Evolutionary conservation across 1,140 invertebrate genomes (phyloP).

Genomic region (Cephus cinctus): DNA sequence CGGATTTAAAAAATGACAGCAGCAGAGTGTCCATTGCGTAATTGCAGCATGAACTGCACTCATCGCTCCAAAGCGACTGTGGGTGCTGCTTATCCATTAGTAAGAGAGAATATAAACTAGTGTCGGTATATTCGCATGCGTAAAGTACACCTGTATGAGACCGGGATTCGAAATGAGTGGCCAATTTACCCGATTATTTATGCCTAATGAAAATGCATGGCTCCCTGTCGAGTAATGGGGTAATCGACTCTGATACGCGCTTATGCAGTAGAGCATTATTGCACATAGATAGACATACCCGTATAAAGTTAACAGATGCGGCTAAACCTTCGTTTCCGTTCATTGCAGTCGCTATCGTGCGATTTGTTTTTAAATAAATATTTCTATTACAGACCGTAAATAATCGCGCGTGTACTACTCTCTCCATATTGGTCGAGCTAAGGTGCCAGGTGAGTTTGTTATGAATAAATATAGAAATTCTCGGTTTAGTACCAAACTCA

Average conservation of each 20-base stretch:
- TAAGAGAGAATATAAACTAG: slow-evolving; percentile 6
- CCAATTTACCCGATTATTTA: slow-evolving; percentile 31
- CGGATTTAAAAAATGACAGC: too few species aligned
- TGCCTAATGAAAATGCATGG: slow-evolving; percentile 31
- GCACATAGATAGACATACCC: too few species aligned
- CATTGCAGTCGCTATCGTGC: not conserved
- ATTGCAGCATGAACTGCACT: slow-evolving; percentile 11
- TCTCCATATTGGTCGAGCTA: too few species aligned
- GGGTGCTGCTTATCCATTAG: slow-evolving; percentile 13
- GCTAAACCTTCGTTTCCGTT: not conserved
- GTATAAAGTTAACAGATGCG: too few species aligned
- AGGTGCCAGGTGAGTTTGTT: too few species aligned
- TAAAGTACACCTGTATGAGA: not conserved
- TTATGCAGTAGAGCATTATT: slow-evolving; percentile 1
- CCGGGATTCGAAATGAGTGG: slow-evolving; percentile 5
- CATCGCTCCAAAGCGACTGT: slow-evolving; percentile 13
- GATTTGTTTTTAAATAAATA: too few species aligned
- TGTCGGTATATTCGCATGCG: slow-evolving; percentile 1
- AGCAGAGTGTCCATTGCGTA: too few species aligned
- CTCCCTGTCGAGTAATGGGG: slow-evolving; percentile 10
- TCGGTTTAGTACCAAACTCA: too few species aligned
- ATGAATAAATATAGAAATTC: too few species aligned
- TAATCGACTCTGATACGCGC: slow-evolving; percentile 1
- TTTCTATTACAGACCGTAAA: too few species aligned
- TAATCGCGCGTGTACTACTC: too few species aligned